Percentiles rank a stretch among this genome's conserved stretches.
These are phyloP conservation scores for Sebastes matsubarae DNA, from an alignment of 2,797 vertebrate genomes.

Conservation along the genomic window DNA sequence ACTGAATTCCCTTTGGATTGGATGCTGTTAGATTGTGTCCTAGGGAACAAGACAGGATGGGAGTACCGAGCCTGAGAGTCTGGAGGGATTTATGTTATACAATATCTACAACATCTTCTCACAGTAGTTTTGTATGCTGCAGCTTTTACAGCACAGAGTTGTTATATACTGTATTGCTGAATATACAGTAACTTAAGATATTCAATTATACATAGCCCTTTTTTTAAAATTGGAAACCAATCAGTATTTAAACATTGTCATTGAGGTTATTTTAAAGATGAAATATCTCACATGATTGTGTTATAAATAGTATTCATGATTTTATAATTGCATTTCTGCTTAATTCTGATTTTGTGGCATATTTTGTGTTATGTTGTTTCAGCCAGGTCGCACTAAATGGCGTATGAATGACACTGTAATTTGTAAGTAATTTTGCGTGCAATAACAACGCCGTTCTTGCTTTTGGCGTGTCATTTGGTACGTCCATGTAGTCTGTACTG, in stretches of 20 bases:
- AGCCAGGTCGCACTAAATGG: too few species aligned
- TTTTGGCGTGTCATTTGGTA: too few species aligned
- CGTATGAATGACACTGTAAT: too few species aligned
- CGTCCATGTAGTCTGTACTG: too few species aligned
- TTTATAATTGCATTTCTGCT: neutral
- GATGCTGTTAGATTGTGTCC: constrained; percentile 6
- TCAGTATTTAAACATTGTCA: neutral
- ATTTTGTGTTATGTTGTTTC: neutral
- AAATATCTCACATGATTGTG: neutral
- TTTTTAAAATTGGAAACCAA: neutral
- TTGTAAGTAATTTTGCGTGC: too few species aligned
- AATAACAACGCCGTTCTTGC: too few species aligned
- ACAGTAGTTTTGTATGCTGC: neutral
- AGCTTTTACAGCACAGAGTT: neutral
- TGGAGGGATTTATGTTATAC: neutral
- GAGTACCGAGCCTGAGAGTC: neutral
- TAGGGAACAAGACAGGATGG: neutral
- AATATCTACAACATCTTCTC: neutral
- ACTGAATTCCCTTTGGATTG: constrained; percentile 12
- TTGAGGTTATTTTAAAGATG: neutral
- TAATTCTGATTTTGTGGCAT: neutral
- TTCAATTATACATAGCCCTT: neutral
- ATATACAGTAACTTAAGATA: neutral
- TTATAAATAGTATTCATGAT: neutral
- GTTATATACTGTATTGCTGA: neutral